Conservation (phyloP, 1,140 invertebrate genomes). For the Palaemon carinicauda region DNA sequence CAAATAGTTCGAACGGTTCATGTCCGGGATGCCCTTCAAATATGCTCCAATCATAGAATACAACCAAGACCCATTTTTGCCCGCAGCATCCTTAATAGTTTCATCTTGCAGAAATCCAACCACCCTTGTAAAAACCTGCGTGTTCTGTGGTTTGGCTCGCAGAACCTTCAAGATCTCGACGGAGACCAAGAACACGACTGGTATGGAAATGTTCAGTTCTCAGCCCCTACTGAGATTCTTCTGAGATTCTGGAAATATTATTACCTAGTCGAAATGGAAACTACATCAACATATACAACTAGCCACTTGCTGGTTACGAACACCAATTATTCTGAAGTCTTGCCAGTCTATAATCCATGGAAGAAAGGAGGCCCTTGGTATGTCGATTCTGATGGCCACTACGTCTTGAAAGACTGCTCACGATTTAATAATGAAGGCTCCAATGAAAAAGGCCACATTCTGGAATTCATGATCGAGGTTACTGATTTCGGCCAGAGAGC, state of each 20-base stretch:
- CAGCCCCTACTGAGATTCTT: background rate
- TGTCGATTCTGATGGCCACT: background rate
- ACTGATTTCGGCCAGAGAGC: background rate
- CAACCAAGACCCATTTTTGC: background rate
- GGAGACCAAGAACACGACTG: constrained; percentile 24
- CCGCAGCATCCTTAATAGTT: background rate
- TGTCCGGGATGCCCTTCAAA: background rate
- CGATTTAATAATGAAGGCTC: constrained; percentile 15
- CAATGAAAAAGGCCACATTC: constrained; percentile 7
- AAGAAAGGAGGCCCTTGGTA: constrained; percentile 5
- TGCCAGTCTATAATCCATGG: constrained; percentile 3
- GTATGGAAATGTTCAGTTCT: constrained; percentile 38
- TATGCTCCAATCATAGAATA: background rate
- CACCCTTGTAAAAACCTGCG: background rate
- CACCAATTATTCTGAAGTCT: background rate
- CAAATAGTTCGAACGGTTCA: constrained; percentile 31
- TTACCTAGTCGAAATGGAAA: constrained; percentile 32
- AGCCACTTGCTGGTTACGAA: constrained; percentile 20
- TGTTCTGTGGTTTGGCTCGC: constrained; percentile 28
- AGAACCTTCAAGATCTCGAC: background rate
- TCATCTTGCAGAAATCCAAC: background rate
- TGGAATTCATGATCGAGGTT: constrained; percentile 38
- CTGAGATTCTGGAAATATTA: background rate
- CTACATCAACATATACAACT: constrained; percentile 8
- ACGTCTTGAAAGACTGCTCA: background rate